Percentiles rank a stretch among this genome's conserved stretches.
Conservation (phyloP, 2,797 vertebrate genomes). For the Acanthopagrus latus region DNA sequence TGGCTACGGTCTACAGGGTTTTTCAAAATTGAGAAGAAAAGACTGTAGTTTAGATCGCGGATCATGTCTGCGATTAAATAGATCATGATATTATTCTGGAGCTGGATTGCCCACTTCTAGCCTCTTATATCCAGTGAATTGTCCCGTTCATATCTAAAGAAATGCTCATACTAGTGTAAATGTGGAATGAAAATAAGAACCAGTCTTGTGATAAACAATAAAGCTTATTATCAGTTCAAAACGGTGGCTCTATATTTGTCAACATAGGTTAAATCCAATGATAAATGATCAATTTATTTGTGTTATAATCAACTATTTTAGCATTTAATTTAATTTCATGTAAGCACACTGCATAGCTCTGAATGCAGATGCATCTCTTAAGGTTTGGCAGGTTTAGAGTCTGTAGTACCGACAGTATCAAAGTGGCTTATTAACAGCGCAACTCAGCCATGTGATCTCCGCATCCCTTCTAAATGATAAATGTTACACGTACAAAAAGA, state of each 20-base stretch:
- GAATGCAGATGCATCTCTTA: background rate
- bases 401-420: background rate
- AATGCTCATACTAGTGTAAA: background rate
- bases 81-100: no score
- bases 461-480: slow-evolving; percentile 10
- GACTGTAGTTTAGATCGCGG: no score
- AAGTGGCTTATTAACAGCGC: background rate
- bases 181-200: background rate
- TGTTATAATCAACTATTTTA: background rate
- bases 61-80: no score
- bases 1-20: no score
- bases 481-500: slow-evolving; percentile 1
- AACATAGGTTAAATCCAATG: background rate
- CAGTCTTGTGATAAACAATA: background rate
- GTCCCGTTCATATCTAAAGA: background rate
- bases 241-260: background rate
- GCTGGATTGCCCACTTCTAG: no score
- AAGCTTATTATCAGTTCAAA: background rate
- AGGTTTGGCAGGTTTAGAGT: no score
- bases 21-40: no score
- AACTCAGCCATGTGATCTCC: background rate
- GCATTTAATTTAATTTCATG: background rate
- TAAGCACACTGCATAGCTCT: background rate
- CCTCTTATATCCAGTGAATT: background rate
- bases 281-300: background rate